Conservation (phyloP, 2,888 invertebrate species). For the Tipula helvola region DNA sequence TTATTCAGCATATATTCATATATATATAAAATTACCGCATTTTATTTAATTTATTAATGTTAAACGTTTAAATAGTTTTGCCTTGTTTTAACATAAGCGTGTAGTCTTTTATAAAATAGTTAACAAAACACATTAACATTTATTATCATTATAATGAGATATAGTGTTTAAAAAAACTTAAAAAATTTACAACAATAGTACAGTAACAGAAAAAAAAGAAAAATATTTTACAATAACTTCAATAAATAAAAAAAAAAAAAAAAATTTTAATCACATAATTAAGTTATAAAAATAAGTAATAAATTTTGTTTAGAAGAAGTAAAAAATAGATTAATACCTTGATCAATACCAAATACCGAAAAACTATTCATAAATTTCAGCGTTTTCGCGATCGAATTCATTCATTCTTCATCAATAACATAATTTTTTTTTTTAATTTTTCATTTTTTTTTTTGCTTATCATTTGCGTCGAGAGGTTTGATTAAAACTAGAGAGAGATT, state of each 20-base stretch:
- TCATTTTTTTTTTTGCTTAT: not conserved
- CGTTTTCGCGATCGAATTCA: not conserved
- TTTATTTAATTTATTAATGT: not conserved
- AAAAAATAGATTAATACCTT: constrained; percentile 1
- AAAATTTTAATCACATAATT: not conserved
- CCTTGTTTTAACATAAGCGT: not conserved
- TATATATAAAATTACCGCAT: not conserved
- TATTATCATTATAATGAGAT: not conserved
- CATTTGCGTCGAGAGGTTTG: not conserved
- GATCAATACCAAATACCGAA: not conserved
- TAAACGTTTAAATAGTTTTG: not conserved
- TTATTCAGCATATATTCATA: not conserved
- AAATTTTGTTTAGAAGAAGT: not conserved
- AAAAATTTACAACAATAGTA: not conserved
- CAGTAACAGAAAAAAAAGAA: not conserved
- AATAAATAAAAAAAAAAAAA: not conserved
- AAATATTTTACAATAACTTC: not conserved
- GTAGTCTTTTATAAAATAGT: not conserved
- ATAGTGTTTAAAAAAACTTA: not conserved
- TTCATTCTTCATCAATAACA: not conserved
- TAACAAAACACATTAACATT: not conserved
- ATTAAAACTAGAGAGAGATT: not conserved
- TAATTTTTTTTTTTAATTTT: not conserved
- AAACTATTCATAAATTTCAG: not conserved
- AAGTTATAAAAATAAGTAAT: not conserved